Conservation (phyloP, 1,140 invertebrate species). For the Cydia pomonella region DNA sequence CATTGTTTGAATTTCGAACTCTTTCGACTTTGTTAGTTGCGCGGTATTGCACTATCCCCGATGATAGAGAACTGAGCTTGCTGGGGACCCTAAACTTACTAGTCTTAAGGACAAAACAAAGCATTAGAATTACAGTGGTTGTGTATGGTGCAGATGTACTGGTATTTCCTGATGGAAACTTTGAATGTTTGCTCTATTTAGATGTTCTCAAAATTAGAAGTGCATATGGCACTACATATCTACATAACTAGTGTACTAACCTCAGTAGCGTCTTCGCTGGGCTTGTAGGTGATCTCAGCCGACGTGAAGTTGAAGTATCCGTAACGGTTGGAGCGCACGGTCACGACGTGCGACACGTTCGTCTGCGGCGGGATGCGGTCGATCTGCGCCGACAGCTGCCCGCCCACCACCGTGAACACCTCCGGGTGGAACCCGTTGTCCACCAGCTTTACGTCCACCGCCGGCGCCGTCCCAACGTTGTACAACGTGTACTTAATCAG, state of each 20-base stretch:
- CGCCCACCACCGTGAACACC: constrained; percentile 92
- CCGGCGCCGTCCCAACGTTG: constrained; percentile 93
- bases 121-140: too few species aligned
- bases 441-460: constrained; percentile 92
- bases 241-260: constrained; percentile 65
- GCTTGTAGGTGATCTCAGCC: constrained; percentile 94
- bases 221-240: background rate
- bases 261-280: constrained; percentile 88
- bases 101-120: too few species aligned
- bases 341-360: constrained; percentile 96
- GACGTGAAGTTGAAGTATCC: constrained; percentile 99
- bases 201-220: background rate
- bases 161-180: too few species aligned
- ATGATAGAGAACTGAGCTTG: too few species aligned
- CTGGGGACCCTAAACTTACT: too few species aligned
- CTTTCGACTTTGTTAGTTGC: too few species aligned
- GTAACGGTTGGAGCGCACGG: constrained; percentile 93
- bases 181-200: too few species aligned
- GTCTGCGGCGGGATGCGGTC: constrained; percentile 94
- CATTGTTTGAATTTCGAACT: too few species aligned
- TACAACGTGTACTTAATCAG: constrained; percentile 95
- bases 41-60: too few species aligned
- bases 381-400: constrained; percentile 90
- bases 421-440: constrained; percentile 95
- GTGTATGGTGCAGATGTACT: too few species aligned